Evolutionary conservation across 2,888 invertebrate genomes (phyloP).

Genomic region (Cataglyphis altisquamis): DNA sequence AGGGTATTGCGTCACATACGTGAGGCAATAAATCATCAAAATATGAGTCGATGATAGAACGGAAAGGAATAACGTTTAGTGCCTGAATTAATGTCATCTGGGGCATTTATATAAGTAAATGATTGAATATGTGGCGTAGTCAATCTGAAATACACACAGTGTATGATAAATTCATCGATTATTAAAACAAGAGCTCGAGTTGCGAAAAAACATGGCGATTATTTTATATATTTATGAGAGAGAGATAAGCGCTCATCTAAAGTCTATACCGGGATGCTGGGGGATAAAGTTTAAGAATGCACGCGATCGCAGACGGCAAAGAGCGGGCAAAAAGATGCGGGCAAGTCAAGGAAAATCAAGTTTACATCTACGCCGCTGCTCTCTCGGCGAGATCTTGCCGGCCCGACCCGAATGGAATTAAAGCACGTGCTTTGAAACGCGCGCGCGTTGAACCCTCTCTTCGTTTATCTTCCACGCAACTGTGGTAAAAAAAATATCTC

Average conservation of each 20-base stretch:
- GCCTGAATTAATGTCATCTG: slow-evolving; percentile 53
- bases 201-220: background rate
- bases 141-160: background rate
- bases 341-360: slow-evolving; percentile 67
- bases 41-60: slow-evolving; percentile 75
- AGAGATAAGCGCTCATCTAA: background rate
- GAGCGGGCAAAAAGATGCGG: slow-evolving; percentile 33
- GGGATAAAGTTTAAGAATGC: slow-evolving; percentile 35
- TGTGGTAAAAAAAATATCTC: slow-evolving; percentile 59
- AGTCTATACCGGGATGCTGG: background rate
- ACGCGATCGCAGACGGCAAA: slow-evolving; percentile 16
- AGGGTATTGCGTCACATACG: slow-evolving; percentile 77
- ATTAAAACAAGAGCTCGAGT: background rate
- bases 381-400: slow-evolving; percentile 42
- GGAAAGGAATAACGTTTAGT: slow-evolving; percentile 74
- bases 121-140: background rate
- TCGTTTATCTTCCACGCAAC: slow-evolving; percentile 70
- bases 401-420: slow-evolving; percentile 54
- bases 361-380: slow-evolving; percentile 62
- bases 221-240: slow-evolving; percentile 3
- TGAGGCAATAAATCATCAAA: slow-evolving; percentile 76
- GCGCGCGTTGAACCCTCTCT: slow-evolving; percentile 69
- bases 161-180: slow-evolving; percentile 2
- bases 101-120: slow-evolving; percentile 46
- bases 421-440: slow-evolving; percentile 69